Percentiles rank a stretch among this genome's conserved stretches.
phyloP scores from a whole-genome alignment of 2,113 vertebrate species.

The Cryptomyrus ogoouensis region DNA sequence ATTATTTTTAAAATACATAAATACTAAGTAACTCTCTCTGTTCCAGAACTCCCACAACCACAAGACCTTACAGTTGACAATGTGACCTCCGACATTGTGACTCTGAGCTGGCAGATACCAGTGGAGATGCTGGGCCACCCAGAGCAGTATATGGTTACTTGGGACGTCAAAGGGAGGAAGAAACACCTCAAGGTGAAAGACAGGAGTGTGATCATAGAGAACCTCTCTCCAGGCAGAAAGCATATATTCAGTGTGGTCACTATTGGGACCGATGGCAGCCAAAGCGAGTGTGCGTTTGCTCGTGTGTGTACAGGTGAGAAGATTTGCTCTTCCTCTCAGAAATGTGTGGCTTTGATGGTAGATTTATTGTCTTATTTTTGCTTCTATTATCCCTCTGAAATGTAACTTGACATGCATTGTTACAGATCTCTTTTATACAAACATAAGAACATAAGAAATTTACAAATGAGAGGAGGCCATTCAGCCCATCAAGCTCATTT shows the following conservation, averaged over 20 bases:
- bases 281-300: slow-evolving; percentile 14
- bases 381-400: not conserved
- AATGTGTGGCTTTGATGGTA: not conserved
- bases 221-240: slow-evolving; percentile 24
- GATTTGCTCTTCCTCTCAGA: not conserved
- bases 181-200: slow-evolving; percentile 9
- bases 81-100: slow-evolving; percentile 13
- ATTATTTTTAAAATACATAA: not conserved
- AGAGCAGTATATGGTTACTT: slow-evolving; percentile 24
- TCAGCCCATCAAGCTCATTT: too few relatives aligned
- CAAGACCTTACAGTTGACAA: slow-evolving; percentile 25
- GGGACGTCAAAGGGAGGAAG: not conserved
- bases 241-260: slow-evolving; percentile 33
- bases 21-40: not conserved
- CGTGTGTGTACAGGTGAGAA: slow-evolving; percentile 28
- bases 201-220: slow-evolving; percentile 18
- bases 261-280: slow-evolving; percentile 15
- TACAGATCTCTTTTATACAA: too few relatives aligned
- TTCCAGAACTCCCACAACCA: slow-evolving; percentile 40
- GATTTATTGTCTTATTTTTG: not conserved
- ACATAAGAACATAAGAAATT: too few relatives aligned
- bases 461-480: too few relatives aligned
- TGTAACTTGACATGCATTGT: not conserved
- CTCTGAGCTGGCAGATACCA: slow-evolving; percentile 10
- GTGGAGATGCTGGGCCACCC: not conserved